Conservation (phyloP, 2,888 invertebrate genomes). For the Ectemnius continuus region DNA sequence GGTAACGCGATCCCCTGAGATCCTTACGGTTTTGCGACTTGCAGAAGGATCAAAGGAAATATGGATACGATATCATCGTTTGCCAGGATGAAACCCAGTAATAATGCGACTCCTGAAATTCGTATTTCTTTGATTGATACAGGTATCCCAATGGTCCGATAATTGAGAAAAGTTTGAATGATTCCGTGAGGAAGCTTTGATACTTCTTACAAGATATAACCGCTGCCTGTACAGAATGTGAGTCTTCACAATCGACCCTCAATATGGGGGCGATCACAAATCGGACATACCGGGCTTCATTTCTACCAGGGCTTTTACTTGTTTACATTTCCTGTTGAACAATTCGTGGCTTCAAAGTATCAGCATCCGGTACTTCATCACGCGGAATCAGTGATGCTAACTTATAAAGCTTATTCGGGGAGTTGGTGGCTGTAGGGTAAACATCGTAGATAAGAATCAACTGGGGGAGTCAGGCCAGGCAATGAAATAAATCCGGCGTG, state of each 20-base stretch:
- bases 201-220: no score
- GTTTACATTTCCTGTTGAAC: no score
- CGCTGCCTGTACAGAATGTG: no score
- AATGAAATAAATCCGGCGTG: conserved; percentile 70
- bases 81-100: not conserved
- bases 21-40: conserved; percentile 28
- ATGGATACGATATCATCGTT: no score
- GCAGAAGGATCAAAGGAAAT: conserved; percentile 1
- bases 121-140: not conserved
- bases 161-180: no score
- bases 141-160: not conserved
- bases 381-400: not conserved
- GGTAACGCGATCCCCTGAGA: conserved; percentile 55
- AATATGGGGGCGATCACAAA: no score
- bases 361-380: no score
- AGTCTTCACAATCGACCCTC: no score
- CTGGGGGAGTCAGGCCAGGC: conserved; percentile 30
- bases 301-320: no score
- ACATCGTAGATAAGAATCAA: conserved; percentile 23
- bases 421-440: conserved; percentile 1
- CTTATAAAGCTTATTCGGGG: not conserved
- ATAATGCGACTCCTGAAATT: not conserved
- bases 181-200: no score
- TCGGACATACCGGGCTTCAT: no score
- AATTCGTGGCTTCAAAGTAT: no score